Base-by-base conservation (phyloP, 2,888 invertebrate species). In the Andrena hattorfiana region DNA sequence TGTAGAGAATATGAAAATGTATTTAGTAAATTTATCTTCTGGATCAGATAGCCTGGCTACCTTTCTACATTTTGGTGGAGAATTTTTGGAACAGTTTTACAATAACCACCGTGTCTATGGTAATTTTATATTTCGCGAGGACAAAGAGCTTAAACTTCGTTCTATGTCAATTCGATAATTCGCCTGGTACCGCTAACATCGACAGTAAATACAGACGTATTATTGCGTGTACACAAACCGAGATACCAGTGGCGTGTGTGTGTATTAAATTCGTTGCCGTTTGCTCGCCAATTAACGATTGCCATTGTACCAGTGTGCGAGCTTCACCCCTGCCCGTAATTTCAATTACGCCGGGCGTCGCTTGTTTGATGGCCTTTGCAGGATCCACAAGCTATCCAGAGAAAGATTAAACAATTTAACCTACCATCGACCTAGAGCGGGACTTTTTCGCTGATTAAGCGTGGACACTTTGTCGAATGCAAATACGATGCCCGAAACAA, bases 241-340 rank as follows among this genome's bases (percentile, higher is more conserved):
- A 67, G 71, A 56, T 68, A 71, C 30, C 77, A 72, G 60, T 8
- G 7, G 30, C 62, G 35, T 73, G 74, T 77, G 74, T 77, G 78
- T 69, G 74, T 77, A 88, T 87, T 87, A 87, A 87, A 87, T 81
- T 83, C 74, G 68, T 77, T 72, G 30, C 83, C 77, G 74, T 87
- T 87, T 88, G 74, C 77, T 82, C 76, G 80, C 81, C 80, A 86
- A 87, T 87, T 87, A 87, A 78, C 83, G 85, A 87, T 86, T 82
- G 78, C 76, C 86, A 76, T 79, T 81, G 60, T 66, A 75, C n/a
- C 70, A 62, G 75, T 42, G 59, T 54, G 64, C 64, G 42, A 42
- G 60, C 51, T 56, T 62, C 59, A 26, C 64, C 26, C 16, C 78
- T 66, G 32, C 10, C 20, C 75, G 75, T 77, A 72, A 83, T 83